Conservation (phyloP, 2,888 invertebrate genomes). For the Nasonia oneida region DNA sequence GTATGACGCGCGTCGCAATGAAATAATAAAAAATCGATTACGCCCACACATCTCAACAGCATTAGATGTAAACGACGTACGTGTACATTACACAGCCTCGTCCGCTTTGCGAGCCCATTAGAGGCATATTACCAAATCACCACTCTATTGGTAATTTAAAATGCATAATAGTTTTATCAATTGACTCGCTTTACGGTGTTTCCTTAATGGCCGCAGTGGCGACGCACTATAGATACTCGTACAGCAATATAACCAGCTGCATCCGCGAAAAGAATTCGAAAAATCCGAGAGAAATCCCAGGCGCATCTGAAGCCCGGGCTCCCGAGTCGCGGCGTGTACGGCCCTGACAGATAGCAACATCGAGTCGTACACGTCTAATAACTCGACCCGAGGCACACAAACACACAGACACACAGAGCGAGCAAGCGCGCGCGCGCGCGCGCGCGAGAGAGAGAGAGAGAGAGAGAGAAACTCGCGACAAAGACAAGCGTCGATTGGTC, state of each 20-base stretch:
- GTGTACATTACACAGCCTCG: background rate
- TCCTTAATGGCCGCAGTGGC: no score
- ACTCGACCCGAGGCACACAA: constrained; percentile 12
- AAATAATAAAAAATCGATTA: constrained; percentile 3
- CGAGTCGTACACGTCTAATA: constrained; percentile 30
- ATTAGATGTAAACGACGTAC: background rate
- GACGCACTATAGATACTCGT: background rate
- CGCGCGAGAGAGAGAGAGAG: background rate
- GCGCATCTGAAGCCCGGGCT: background rate
- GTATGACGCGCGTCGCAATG: background rate
- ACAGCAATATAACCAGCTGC: background rate
- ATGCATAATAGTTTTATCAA: background rate
- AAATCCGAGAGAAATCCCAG: background rate
- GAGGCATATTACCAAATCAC: background rate
- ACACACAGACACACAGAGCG: background rate
- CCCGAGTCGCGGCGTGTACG: background rate
- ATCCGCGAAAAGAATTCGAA: background rate
- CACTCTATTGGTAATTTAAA: background rate
- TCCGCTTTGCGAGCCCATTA: background rate
- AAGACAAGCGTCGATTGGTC: background rate
- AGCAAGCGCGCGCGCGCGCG: no score
- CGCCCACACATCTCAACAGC: background rate
- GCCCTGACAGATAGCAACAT: constrained; percentile 44
- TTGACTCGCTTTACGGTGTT: no score
- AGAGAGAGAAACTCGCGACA: background rate